These are phyloP conservation scores for Neria commutata DNA, from an alignment of 2,888 invertebrate species.

Conservation along the genomic window DNA sequence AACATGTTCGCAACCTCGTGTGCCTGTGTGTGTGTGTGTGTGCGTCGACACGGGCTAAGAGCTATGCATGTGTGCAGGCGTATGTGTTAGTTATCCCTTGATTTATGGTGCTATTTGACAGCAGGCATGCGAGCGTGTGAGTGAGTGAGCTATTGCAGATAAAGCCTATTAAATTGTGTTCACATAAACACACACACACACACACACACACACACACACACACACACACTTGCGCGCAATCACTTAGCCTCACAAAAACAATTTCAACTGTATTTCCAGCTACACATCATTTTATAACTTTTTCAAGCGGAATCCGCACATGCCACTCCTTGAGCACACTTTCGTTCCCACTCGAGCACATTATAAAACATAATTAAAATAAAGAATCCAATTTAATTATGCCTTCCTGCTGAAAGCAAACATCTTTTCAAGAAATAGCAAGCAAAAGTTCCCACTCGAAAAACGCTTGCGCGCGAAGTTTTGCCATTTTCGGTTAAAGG, in stretches of 20 bases:
- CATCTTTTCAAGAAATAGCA: not conserved
- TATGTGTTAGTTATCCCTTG: not conserved
- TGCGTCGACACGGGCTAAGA: too few species aligned
- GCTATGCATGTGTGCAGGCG: not conserved
- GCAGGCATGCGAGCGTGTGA: not conserved
- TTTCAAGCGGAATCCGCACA: too few species aligned
- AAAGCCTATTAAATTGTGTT: not conserved
- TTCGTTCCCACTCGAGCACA: not conserved
- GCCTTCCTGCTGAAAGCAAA: not conserved
- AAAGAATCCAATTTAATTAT: not conserved
- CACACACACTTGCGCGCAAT: too few species aligned
- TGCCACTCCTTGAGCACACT: too few species aligned
- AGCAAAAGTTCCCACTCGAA: not conserved
- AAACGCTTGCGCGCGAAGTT: not conserved
- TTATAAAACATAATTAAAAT: too few species aligned
- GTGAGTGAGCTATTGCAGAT: not conserved
- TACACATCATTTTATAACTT: too few species aligned
- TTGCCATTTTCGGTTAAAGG: not conserved
- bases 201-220: too few species aligned
- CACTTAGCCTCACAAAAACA: not conserved
- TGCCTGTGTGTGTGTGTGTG: not conserved
- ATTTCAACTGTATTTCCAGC: too few species aligned
- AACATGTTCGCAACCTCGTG: not conserved
- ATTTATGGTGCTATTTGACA: not conserved
- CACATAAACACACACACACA: not conserved